A percentile compares a stretch with the other conserved stretches of the same genome.
Conservation (phyloP, 2,888 invertebrate species). For the Netelia virgata region DNA sequence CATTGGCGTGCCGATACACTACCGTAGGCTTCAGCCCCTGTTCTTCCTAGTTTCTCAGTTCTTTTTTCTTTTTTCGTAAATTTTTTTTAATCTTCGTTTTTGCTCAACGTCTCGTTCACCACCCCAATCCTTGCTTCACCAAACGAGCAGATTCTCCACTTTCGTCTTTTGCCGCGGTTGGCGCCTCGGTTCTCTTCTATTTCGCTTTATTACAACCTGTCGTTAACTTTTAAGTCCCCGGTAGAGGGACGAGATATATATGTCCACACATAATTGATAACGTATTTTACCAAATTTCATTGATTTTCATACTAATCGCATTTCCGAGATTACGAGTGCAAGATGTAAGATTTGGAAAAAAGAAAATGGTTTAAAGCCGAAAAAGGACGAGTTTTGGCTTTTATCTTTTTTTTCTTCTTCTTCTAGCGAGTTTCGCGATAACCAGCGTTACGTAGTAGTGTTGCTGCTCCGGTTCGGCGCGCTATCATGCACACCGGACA, state of each 20-base stretch:
- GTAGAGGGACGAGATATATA: not conserved
- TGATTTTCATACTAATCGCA: too few relatives aligned
- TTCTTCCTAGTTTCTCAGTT: constrained; percentile 50
- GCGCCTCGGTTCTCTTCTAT: constrained; percentile 50
- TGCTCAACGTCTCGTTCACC: constrained; percentile 3
- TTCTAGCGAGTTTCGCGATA: too few relatives aligned
- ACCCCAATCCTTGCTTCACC: not conserved
- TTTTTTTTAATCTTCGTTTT: constrained; percentile 47
- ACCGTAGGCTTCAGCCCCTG: constrained; percentile 26
- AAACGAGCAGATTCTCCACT: constrained; percentile 2
- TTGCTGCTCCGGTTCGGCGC: not conserved
- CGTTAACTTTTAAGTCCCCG: constrained; percentile 63
- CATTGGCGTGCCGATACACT: constrained; percentile 22
- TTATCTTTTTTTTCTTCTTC: too few relatives aligned
- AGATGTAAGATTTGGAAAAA: too few relatives aligned
- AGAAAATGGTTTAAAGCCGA: too few relatives aligned
- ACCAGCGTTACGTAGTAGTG: too few relatives aligned
- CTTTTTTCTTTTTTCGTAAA: constrained; percentile 51
- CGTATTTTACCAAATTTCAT: too few relatives aligned
- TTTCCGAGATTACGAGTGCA: too few relatives aligned
- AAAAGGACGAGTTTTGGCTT: too few relatives aligned
- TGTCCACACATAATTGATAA: not conserved
- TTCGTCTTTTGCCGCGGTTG: constrained; percentile 58
- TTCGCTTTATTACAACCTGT: constrained; percentile 76
- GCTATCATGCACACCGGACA: constrained; percentile 3